Base-by-base conservation (phyloP, 2,113 vertebrate genomes). In the Myotis brandtii region DNA sequence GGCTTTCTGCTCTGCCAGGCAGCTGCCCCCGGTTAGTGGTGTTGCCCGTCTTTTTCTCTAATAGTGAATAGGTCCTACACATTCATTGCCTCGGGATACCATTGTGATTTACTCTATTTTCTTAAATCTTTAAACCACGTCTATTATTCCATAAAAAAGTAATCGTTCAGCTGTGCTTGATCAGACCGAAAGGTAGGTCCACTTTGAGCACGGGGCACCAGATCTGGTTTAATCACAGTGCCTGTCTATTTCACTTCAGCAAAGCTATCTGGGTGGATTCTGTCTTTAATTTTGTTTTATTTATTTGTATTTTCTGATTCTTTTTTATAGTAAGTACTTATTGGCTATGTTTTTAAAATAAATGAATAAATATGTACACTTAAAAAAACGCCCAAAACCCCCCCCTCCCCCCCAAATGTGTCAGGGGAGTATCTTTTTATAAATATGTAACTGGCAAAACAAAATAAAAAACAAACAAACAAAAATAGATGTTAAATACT, bases 61-160 rank as follows among this genome's bases (percentile, higher is more conserved):
- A 95, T 81, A 30, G 40, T 72, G 80, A 94, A 72, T 20, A 95
- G 75, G 50, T 69, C 86, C 92, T 97, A 85, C 89, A 94, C 91
- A 94, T 96, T 95, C 92, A 96, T 93, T 66, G 69, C 94, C 70
- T 94, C 34, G 0, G 91, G 91, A 93, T 67, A 93, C 73, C 92
- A 84, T 93, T 86, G 69, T 70, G 95, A 93, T 89, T 95, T 96
- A 93, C 92, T 95, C 76, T 59, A 16, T 66, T 83, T 87, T 94
- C 89, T 94, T 96, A 95, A 96, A 96, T 95, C 95, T 97, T 97
- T 97, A 94, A 96, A 92, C 46, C 89, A 80, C 48, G 85, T 86
- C 93, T 91, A 67, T 83, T 90, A 95, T 46, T 86, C 87, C 87
- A 96, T 93, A 52, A 81, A 93, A 94, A 89, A 67, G 76, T 90